phyloP scores from a whole-genome alignment of 2,113 vertebrate genomes.

The Centropristis striata region DNA sequence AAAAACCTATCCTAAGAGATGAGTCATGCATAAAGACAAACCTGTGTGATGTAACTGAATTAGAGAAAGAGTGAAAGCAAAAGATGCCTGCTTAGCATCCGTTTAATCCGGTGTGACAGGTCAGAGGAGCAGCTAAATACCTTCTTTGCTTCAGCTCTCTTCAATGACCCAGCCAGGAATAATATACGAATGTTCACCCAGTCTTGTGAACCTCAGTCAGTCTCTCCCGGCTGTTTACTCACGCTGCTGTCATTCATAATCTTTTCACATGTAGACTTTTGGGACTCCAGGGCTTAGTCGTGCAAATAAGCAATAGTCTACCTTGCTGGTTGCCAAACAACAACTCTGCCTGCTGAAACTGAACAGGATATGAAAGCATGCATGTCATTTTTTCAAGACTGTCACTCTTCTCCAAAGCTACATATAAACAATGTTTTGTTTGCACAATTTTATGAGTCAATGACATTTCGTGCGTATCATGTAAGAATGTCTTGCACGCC shows the following conservation, averaged over 20 bases:
- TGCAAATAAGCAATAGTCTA: constrained; percentile 43
- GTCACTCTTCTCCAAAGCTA: neutral
- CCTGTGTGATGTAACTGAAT: constrained; percentile 23
- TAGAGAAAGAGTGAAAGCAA: constrained; percentile 37
- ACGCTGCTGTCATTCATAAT: constrained; percentile 56
- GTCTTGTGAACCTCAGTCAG: constrained; percentile 31
- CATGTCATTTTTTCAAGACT: neutral
- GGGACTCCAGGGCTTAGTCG: constrained; percentile 24
- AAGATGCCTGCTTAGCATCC: constrained; percentile 20
- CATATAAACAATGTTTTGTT: neutral
- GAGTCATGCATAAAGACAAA: neutral
- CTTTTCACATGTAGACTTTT: constrained; percentile 48
- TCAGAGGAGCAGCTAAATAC: constrained; percentile 55
- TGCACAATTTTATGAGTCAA: neutral
- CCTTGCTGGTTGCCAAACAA: constrained; percentile 42
- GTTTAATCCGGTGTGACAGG: constrained; percentile 48
- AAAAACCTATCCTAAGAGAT: neutral
- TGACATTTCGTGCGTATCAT: neutral
- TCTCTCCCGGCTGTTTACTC: constrained; percentile 49
- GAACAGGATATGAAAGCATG: constrained; percentile 23
- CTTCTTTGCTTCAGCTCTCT: constrained; percentile 34
- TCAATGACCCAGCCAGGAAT: constrained; percentile 51
- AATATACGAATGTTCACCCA: constrained; percentile 51
- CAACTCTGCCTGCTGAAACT: neutral
- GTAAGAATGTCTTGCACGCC: neutral